Percentiles rank a stretch among this genome's conserved stretches.
Conservation (phyloP, 2,113 vertebrate species). For the Platysternon megacephalum region DNA sequence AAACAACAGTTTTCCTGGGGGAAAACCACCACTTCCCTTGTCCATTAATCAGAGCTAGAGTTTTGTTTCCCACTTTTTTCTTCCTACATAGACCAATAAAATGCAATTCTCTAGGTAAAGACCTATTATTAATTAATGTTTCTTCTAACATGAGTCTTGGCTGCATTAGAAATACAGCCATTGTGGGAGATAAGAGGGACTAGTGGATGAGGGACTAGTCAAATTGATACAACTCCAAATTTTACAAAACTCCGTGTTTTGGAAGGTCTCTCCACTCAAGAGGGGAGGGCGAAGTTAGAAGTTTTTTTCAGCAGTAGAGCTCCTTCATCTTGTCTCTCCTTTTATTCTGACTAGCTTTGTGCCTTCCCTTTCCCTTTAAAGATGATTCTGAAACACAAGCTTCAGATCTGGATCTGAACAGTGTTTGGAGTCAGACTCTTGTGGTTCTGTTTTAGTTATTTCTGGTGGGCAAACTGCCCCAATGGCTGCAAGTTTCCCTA, state of each 20-base stretch:
- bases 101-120: neutral
- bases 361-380: neutral
- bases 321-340: neutral
- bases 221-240: neutral
- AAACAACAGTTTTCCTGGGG: neutral
- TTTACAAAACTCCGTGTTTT: neutral
- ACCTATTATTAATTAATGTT: neutral
- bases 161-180: neutral
- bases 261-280: neutral
- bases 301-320: neutral
- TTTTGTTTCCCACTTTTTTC: neutral
- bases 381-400: neutral
- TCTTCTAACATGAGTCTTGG: neutral
- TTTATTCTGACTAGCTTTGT: neutral
- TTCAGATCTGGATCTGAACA: neutral
- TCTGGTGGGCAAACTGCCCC: neutral
- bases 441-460: neutral
- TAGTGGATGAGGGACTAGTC: neutral
- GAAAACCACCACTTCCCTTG: neutral
- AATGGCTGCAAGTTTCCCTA: neutral
- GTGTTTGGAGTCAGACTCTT: neutral
- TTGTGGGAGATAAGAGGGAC: neutral
- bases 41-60: neutral
- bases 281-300: neutral
- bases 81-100: neutral